Percentiles rank a stretch among this genome's conserved stretches.
phyloP scores from a whole-genome alignment of 2,888 invertebrate species.

The Phragmatobia fuliginosa region DNA sequence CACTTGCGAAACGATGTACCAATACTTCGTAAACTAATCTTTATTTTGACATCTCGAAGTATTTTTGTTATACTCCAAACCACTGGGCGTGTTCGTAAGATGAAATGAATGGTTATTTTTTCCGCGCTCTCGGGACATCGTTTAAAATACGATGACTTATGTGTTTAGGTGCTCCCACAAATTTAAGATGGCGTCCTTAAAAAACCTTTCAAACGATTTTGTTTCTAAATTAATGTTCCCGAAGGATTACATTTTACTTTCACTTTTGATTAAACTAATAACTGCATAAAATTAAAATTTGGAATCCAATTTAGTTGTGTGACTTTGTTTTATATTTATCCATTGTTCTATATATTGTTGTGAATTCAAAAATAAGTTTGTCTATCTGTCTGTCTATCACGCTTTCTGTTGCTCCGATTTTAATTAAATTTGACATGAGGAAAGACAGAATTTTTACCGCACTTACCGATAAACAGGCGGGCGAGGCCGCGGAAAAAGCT shows the following conservation, averaged over 20 bases:
- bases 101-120: slow-evolving; percentile 51
- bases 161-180: slow-evolving; percentile 74
- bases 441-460: too few species aligned
- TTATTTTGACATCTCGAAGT: slow-evolving; percentile 20
- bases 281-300: too few species aligned
- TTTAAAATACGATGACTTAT: slow-evolving; percentile 77
- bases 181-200: slow-evolving; percentile 50
- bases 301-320: too few species aligned
- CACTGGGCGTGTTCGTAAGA: slow-evolving; percentile 30
- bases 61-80: slow-evolving; percentile 17
- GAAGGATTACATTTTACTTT: slow-evolving; percentile 25
- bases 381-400: too few species aligned
- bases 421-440: too few species aligned
- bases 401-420: too few species aligned
- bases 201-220: slow-evolving; percentile 45
- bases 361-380: too few species aligned
- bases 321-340: too few species aligned
- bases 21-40: slow-evolving; percentile 19
- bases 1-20: slow-evolving; percentile 7
- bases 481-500: too few species aligned
- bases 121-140: slow-evolving; percentile 38
- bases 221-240: slow-evolving; percentile 31
- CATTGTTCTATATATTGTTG: too few species aligned
- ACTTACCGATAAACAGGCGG: too few species aligned
- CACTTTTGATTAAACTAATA: background rate